Evolutionary conservation across 2,113 vertebrate species (phyloP).

Genomic region (Alces alces): DNA sequence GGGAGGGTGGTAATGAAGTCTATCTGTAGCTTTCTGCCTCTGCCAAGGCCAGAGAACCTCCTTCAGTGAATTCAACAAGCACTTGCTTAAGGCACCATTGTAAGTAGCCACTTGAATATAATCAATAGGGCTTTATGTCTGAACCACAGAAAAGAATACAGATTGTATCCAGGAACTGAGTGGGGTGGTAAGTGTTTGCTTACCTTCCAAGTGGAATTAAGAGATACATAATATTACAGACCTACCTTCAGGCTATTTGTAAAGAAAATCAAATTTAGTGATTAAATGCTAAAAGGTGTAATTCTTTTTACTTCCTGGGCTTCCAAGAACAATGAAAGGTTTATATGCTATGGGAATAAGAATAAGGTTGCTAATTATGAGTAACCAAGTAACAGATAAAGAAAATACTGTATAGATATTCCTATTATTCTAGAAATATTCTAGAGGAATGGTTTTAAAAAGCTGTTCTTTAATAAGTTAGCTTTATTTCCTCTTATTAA

Average conservation of each 20-base stretch:
- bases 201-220: slow-evolving; percentile 48
- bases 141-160: slow-evolving; percentile 28
- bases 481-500: neutral
- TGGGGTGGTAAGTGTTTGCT: slow-evolving; percentile 40
- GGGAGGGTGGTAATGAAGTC: neutral
- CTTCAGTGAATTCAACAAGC: neutral
- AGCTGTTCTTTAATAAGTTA: neutral
- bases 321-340: slow-evolving; percentile 45
- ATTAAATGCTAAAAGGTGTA: slow-evolving; percentile 66
- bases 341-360: neutral
- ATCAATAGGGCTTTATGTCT: slow-evolving; percentile 51
- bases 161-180: slow-evolving; percentile 29
- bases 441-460: neutral
- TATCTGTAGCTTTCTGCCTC: neutral
- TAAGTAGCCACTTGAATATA: slow-evolving; percentile 51
- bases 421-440: neutral
- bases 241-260: slow-evolving; percentile 51
- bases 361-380: neutral
- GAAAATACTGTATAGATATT: neutral
- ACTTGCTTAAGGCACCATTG: slow-evolving; percentile 6
- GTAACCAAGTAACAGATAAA: neutral
- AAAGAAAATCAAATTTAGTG: slow-evolving; percentile 62
- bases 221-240: slow-evolving; percentile 26
- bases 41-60: neutral
- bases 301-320: slow-evolving; percentile 35